A percentile compares a stretch with the other conserved stretches of the same genome.
Conservation (phyloP, 2,113 vertebrate genomes). For the Cathartes aura region DNA sequence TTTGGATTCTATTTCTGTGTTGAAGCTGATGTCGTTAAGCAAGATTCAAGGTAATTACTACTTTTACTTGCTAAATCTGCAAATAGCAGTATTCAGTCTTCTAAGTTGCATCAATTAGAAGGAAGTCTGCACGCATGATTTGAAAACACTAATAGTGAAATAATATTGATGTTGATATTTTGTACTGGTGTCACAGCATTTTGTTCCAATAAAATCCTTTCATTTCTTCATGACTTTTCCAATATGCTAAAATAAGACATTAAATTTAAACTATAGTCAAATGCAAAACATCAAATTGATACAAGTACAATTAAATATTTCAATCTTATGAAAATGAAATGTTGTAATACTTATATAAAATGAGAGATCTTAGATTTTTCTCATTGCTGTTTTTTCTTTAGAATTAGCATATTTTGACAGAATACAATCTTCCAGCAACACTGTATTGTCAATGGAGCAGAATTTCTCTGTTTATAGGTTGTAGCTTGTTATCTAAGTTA, state of each 20-base stretch:
- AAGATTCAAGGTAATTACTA: neutral
- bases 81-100: neutral
- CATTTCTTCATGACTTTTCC: fast-evolving
- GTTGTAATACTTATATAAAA: neutral
- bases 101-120: neutral
- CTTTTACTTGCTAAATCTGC: neutral
- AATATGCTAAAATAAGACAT: neutral
- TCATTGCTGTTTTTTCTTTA: neutral
- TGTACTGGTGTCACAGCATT: neutral
- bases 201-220: neutral
- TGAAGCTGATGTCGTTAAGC: neutral
- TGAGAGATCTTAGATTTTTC: neutral
- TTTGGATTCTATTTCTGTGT: neutral
- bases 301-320: neutral
- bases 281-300: neutral
- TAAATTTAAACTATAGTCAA: neutral
- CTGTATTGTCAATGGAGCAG: neutral
- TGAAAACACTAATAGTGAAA: neutral
- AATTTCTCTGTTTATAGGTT: neutral
- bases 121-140: neutral
- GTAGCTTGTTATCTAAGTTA: neutral
- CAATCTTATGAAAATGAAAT: neutral
- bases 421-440: neutral
- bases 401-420: neutral
- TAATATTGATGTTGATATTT: neutral